phyloP scores from a whole-genome alignment of 2,888 invertebrate genomes.

The Eupithecia tripunctaria region DNA sequence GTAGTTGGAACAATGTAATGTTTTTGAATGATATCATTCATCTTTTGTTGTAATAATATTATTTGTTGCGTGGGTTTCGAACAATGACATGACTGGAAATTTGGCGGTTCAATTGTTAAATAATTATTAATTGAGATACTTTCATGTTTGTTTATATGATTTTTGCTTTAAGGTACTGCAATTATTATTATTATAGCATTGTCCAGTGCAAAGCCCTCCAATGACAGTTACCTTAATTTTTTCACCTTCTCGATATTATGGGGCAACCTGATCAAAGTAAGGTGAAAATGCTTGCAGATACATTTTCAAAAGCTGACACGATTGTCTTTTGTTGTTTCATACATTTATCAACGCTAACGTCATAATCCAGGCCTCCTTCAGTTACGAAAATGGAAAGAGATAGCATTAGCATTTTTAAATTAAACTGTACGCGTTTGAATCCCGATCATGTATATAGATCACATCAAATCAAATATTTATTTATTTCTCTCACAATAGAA shows the following conservation, averaged over 20 bases:
- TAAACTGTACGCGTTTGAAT: no score
- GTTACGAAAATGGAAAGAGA: no score
- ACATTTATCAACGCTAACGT: no score
- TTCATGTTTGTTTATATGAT: background rate
- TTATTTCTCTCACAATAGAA: no score
- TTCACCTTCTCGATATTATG: background rate
- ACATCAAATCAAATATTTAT: no score
- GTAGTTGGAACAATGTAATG: conserved; percentile 30
- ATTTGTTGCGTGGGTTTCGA: background rate
- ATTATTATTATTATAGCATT: background rate
- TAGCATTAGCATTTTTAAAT: no score
- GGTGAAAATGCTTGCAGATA: no score
- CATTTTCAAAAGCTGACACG: no score
- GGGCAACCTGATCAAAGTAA: no score
- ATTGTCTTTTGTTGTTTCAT: no score
- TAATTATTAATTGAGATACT: background rate
- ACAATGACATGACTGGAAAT: background rate
- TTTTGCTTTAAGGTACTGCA: background rate
- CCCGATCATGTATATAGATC: no score
- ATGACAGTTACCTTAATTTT: background rate
- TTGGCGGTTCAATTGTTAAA: background rate
- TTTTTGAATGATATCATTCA: background rate
- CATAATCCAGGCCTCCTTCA: no score
- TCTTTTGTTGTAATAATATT: background rate
- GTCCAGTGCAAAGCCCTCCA: background rate